These are phyloP conservation scores for Saccostrea cuccullata DNA, from an alignment of 1,140 invertebrate species.

Conservation along the genomic window DNA sequence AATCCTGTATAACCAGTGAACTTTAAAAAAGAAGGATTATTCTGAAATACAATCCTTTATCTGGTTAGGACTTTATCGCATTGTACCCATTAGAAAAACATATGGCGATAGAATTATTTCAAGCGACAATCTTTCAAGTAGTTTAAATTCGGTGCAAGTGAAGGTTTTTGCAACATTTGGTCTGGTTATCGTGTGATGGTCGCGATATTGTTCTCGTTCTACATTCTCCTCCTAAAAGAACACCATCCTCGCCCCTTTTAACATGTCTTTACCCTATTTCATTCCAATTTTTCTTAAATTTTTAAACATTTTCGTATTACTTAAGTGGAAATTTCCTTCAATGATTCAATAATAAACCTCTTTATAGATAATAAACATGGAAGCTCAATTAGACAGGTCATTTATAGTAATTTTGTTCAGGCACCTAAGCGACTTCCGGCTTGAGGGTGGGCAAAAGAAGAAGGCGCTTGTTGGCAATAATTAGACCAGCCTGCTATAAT, in stretches of 20 bases:
- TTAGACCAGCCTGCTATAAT: slow-evolving; percentile 2
- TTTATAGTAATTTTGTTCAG: not conserved
- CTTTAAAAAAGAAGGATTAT: not conserved
- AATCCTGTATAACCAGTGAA: slow-evolving; percentile 15
- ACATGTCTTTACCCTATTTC: not conserved
- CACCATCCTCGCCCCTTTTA: not conserved
- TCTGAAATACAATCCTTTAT: slow-evolving; percentile 8
- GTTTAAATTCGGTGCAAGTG: slow-evolving; percentile 16
- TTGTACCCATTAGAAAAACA: slow-evolving; percentile 24
- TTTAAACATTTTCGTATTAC: not conserved
- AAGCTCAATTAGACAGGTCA: not conserved
- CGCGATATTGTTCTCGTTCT: not conserved
- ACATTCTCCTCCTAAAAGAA: not conserved
- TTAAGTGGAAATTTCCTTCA: not conserved
- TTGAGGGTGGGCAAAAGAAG: not conserved
- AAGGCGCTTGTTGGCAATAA: not conserved
- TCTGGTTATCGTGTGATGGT: not conserved
- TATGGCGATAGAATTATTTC: not conserved
- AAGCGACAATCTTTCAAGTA: slow-evolving; percentile 34
- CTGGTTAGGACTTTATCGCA: not conserved
- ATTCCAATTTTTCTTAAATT: not conserved
- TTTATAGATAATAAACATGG: slow-evolving; percentile 3
- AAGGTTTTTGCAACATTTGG: slow-evolving; percentile 16
- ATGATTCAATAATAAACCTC: slow-evolving; percentile 7
- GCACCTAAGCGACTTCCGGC: slow-evolving; percentile 8